These are phyloP conservation scores for Tipula lateralis DNA, from an alignment of 2,888 invertebrate species.

Conservation along the genomic window DNA sequence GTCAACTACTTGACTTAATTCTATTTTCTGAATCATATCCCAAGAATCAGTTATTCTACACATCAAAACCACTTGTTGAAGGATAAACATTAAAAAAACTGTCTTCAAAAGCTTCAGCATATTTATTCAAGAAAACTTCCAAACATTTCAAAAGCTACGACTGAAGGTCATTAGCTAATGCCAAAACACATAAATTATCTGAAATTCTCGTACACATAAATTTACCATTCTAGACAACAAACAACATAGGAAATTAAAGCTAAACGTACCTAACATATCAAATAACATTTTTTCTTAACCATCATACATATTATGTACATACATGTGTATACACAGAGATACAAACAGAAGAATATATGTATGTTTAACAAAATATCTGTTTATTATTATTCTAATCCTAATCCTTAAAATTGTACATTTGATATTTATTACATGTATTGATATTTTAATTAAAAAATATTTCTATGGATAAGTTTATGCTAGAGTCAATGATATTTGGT, in stretches of 20 bases:
- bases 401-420: not conserved
- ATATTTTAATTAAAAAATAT: not conserved
- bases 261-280: not conserved
- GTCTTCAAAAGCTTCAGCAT: too few species aligned
- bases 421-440: not conserved
- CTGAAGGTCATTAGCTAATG: too few species aligned
- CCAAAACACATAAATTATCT: too few species aligned
- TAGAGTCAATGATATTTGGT: not conserved
- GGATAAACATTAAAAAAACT: too few species aligned
- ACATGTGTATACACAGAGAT: not conserved
- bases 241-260: not conserved
- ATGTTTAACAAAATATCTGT: not conserved
- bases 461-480: not conserved
- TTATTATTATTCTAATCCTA: conserved; percentile 3
- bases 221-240: not conserved
- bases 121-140: too few species aligned
- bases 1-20: too few species aligned
- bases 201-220: too few species aligned
- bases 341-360: not conserved
- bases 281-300: not conserved
- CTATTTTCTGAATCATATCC: too few species aligned
- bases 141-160: too few species aligned
- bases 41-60: too few species aligned
- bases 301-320: not conserved
- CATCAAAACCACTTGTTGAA: too few species aligned